Evolutionary conservation across 1,140 invertebrate species (phyloP).

Genomic region (Luehdorfia chinensis): DNA sequence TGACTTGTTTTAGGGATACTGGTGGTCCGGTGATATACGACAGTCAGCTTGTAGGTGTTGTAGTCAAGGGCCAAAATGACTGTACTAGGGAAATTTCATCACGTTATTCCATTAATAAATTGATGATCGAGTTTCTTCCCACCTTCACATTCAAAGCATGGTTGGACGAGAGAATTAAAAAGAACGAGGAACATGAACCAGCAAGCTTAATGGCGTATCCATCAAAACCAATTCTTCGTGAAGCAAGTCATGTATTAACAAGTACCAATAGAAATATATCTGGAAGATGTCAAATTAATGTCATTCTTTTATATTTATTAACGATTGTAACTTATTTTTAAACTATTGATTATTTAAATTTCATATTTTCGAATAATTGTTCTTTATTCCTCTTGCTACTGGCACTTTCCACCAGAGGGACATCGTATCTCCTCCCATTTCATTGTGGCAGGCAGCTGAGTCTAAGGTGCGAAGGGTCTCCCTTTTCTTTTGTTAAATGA

Average conservation of each 20-base stretch:
- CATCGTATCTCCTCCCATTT: too few relatives aligned
- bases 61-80: constrained; percentile 43
- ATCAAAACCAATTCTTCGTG: constrained; percentile 16
- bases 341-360: neutral
- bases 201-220: constrained; percentile 24
- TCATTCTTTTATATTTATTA: constrained; percentile 12
- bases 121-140: constrained; percentile 44
- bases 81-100: constrained; percentile 54
- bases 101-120: constrained; percentile 50
- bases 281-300: neutral
- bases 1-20: constrained; percentile 59
- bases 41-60: constrained; percentile 53
- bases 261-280: constrained; percentile 4
- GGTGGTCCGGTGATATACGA: constrained; percentile 56
- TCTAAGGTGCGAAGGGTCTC: too few relatives aligned
- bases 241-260: constrained; percentile 19
- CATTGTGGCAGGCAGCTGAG: too few relatives aligned
- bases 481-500: too few relatives aligned
- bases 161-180: constrained; percentile 53
- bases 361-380: neutral
- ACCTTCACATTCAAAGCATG: constrained; percentile 53
- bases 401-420: too few relatives aligned
- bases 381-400: too few relatives aligned
- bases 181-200: constrained; percentile 29
- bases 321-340: constrained; percentile 11